A percentile compares a stretch with the other conserved stretches of the same genome.
These are phyloP conservation scores for Gallinago solitaria DNA, from an alignment of 2,797 vertebrate genomes.

Conservation along the genomic window DNA sequence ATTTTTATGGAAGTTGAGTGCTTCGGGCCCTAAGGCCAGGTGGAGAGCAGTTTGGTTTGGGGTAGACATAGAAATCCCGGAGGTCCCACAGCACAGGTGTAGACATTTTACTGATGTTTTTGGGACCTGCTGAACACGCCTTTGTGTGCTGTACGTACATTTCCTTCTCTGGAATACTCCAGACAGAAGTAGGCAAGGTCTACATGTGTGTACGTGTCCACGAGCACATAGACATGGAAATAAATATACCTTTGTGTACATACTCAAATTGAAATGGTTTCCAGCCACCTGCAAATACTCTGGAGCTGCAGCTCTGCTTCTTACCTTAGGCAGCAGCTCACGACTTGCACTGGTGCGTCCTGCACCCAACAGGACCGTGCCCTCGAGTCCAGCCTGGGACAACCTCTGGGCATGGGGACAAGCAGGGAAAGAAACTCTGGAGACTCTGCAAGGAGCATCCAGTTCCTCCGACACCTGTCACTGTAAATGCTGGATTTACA, in stretches of 20 bases:
- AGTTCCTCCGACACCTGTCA: background rate
- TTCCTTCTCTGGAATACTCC: background rate
- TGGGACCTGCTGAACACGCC: background rate
- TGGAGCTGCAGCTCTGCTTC: background rate
- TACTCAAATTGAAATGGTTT: background rate
- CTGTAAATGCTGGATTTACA: background rate
- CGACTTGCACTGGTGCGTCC: background rate
- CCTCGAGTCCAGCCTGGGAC: rapidly evolving
- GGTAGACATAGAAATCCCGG: background rate
- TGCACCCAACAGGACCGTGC: rapidly evolving
- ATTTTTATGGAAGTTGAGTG: background rate
- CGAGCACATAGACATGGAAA: background rate
- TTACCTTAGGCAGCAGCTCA: background rate
- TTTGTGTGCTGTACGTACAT: background rate
- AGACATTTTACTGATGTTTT: background rate
- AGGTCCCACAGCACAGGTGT: background rate
- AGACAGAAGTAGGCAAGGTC: background rate
- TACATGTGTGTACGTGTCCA: rapidly evolving
- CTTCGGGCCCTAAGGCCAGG: background rate
- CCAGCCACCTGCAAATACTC: background rate
- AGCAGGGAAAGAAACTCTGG: background rate
- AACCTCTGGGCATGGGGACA: background rate
- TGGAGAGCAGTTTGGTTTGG: background rate
- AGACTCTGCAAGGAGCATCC: background rate
- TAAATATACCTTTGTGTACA: background rate